These are phyloP conservation scores for Cecropterus lyciades DNA, from an alignment of 1,140 invertebrate genomes.

Conservation along the genomic window DNA sequence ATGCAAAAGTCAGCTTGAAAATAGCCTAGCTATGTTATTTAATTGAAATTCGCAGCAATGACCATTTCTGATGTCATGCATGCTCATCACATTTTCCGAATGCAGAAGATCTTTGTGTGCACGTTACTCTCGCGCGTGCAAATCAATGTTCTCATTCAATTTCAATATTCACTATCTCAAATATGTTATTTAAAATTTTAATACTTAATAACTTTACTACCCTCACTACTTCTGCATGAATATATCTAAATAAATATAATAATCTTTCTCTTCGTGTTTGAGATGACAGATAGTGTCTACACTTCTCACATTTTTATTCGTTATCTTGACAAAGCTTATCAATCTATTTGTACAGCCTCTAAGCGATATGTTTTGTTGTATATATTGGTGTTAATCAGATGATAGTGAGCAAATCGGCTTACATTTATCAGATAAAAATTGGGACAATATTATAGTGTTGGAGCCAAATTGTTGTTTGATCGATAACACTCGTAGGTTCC, in stretches of 20 bases:
- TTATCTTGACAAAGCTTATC: conserved; percentile 32
- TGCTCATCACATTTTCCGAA: conserved; percentile 47
- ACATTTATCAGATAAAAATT: conserved; percentile 64
- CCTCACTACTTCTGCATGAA: background rate
- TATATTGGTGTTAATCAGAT: conserved; percentile 40
- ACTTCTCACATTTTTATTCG: conserved; percentile 17
- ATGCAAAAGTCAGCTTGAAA: conserved; percentile 65
- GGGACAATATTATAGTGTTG: conserved; percentile 39
- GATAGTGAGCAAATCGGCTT: conserved; percentile 57
- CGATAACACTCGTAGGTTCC: conserved; percentile 56
- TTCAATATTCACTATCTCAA: conserved; percentile 21
- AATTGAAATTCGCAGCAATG: conserved; percentile 19
- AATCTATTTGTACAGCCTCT: conserved; percentile 34
- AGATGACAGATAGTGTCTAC: background rate
- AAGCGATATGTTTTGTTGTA: conserved; percentile 35
- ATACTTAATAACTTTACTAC: no score
- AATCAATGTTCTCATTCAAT: conserved; percentile 28
- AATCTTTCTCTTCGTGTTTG: background rate
- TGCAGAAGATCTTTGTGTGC: conserved; percentile 20
- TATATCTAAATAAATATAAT: background rate
- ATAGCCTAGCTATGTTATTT: conserved; percentile 57
- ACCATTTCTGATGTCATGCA: conserved; percentile 45
- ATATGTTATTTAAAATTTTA: background rate
- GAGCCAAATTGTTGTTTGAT: conserved; percentile 49
- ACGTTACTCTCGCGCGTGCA: conserved; percentile 22